These are phyloP conservation scores for Chondrilla cf. caribensis DNA, from an alignment of 37 sponge, comb jelly and placozoan genomes.

Conservation along the genomic window DNA sequence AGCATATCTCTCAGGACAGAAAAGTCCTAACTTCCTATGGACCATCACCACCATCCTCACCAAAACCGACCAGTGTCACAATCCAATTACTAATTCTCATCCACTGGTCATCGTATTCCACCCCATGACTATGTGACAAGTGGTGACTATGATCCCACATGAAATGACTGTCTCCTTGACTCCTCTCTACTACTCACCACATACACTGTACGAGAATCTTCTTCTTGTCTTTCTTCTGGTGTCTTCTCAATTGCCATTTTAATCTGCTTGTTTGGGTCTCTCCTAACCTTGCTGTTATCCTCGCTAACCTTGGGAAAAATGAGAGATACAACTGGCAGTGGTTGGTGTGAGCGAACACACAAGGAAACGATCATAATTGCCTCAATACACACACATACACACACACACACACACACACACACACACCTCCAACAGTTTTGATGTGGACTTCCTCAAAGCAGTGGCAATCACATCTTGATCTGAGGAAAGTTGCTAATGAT, in stretches of 20 bases:
- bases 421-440: constrained; percentile 59
- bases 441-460: constrained; percentile 60
- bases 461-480: constrained; percentile 49
- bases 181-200: constrained; percentile 75
- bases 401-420: constrained; percentile 16
- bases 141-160: no score
- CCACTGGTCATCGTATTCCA: no score
- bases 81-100: no score
- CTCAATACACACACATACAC: not conserved
- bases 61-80: no score
- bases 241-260: constrained; percentile 27
- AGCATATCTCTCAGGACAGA: no score
- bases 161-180: no score
- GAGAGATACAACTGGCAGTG: no score
- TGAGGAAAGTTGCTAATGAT: constrained; percentile 50
- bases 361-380: not conserved
- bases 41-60: no score
- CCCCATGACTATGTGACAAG: no score
- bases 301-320: constrained; percentile 67
- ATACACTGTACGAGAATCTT: constrained; percentile 55
- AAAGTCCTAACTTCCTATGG: no score
- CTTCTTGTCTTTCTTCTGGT: constrained; percentile 37
- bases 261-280: constrained; percentile 28
- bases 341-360: no score
- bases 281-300: constrained; percentile 41